Percentiles rank a stretch among this genome's conserved stretches.
phyloP scores from a whole-genome alignment of 2,888 invertebrate species.

The Orthosia incerta region DNA sequence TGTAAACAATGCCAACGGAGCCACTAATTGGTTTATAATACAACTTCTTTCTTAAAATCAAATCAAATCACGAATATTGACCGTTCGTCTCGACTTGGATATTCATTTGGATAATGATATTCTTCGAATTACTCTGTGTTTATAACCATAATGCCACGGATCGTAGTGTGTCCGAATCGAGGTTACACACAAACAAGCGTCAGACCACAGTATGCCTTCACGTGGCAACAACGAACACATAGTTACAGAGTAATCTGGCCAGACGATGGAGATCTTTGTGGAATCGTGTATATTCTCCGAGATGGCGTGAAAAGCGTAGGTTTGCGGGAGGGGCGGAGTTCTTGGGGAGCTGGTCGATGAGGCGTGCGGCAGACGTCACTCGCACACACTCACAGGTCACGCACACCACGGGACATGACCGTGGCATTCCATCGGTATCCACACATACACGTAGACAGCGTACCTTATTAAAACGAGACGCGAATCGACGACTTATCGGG shows the following conservation, averaged over 20 bases:
- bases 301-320: conserved; percentile 61
- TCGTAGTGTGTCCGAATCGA: conserved; percentile 88
- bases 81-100: conserved; percentile 78
- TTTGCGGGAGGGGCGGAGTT: conserved; percentile 75
- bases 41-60: conserved; percentile 68
- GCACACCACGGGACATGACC: conserved; percentile 82
- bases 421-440: conserved; percentile 90
- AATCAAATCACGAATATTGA: conserved; percentile 78
- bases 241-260: conserved; percentile 79
- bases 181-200: conserved; percentile 87
- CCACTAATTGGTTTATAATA: conserved; percentile 47
- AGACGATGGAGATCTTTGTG: conserved; percentile 73
- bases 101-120: conserved; percentile 90
- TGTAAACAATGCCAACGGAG: conserved; percentile 14
- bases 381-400: conserved; percentile 80
- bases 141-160: conserved; percentile 87
- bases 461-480: conserved; percentile 91
- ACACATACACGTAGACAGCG: conserved; percentile 87
- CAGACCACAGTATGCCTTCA: conserved; percentile 83
- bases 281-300: conserved; percentile 79
- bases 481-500: conserved; percentile 91
- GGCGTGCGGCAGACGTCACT: conserved; percentile 89
- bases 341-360: conserved; percentile 74
- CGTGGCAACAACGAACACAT: conserved; percentile 89
- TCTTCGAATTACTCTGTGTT: conserved; percentile 89